Percentiles rank a stretch among this genome's conserved stretches.
Conservation (phyloP, 2,113 vertebrate genomes). For the Syngnathoides biaculeatus region DNA sequence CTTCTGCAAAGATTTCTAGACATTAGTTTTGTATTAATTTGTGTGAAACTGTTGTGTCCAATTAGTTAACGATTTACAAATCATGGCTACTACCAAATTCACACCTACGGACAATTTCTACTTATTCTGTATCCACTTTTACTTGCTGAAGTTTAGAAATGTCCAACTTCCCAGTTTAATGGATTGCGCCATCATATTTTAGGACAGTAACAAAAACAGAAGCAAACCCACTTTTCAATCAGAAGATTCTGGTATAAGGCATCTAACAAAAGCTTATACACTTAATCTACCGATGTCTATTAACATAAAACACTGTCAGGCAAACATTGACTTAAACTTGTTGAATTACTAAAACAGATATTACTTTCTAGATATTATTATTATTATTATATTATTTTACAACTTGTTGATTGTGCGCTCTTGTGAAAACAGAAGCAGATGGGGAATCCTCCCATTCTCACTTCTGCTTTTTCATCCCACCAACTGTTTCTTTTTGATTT, state of each 20-base stretch:
- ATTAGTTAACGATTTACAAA: no score
- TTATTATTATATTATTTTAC: not conserved
- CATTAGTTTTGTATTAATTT: no score
- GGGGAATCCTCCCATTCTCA: not conserved
- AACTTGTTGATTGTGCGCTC: not conserved
- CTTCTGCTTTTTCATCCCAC: slow-evolving; percentile 48
- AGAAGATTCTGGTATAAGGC: no score
- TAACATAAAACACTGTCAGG: not conserved
- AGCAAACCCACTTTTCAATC: not conserved
- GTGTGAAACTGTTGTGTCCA: no score
- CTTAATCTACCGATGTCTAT: not conserved
- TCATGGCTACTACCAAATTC: no score
- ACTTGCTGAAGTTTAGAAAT: not conserved
- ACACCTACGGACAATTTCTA: no score
- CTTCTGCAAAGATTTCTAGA: no score
- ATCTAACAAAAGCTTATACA: no score
- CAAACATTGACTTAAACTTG: not conserved
- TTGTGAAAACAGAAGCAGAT: not conserved
- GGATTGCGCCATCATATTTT: not conserved
- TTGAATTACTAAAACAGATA: no score
- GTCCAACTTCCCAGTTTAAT: not conserved
- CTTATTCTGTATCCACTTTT: no score
- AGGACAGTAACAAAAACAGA: not conserved
- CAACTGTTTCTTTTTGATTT: not conserved
- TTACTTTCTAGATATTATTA: no score